These are phyloP conservation scores for Kryptolebias marmoratus DNA, from an alignment of 2,113 vertebrate species.

Conservation along the genomic window DNA sequence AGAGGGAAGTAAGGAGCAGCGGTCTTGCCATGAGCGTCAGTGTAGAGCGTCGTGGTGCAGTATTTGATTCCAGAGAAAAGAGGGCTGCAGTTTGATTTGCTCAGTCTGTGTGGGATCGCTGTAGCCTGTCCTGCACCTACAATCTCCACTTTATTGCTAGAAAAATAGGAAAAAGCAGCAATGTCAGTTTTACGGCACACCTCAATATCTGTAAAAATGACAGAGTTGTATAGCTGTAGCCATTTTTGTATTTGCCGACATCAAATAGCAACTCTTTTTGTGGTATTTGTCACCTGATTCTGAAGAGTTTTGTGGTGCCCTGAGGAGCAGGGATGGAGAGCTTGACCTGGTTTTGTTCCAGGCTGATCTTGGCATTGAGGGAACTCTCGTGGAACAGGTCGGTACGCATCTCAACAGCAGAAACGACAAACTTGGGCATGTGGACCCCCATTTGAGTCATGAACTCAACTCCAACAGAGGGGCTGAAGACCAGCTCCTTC, in stretches of 20 bases:
- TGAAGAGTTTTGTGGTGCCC: slow-evolving; percentile 82
- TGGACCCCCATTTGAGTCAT: slow-evolving; percentile 85
- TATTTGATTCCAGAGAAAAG: slow-evolving; percentile 82
- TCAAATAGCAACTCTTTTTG: not conserved
- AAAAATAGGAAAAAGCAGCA: slow-evolving; percentile 19
- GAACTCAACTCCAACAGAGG: slow-evolving; percentile 86
- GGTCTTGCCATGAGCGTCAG: slow-evolving; percentile 62
- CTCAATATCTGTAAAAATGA: no score
- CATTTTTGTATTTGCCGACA: no score
- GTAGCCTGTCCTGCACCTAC: slow-evolving; percentile 77
- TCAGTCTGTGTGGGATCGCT: slow-evolving; percentile 67
- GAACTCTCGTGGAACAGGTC: slow-evolving; percentile 88
- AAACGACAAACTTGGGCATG: slow-evolving; percentile 85
- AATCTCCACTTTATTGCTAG: slow-evolving; percentile 84
- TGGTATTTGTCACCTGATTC: slow-evolving; percentile 79
- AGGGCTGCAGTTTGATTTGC: slow-evolving; percentile 72
- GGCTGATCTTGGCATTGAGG: slow-evolving; percentile 75
- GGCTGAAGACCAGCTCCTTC: slow-evolving; percentile 83
- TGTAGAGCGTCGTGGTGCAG: slow-evolving; percentile 76
- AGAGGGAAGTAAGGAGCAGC: slow-evolving; percentile 83
- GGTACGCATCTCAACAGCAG: slow-evolving; percentile 85
- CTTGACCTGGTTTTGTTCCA: slow-evolving; percentile 82
- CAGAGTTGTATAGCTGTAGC: no score
- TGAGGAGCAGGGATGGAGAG: slow-evolving; percentile 84
- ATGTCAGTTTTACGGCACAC: not conserved